Evolutionary conservation across 2,888 invertebrate species (phyloP).

Genomic region (Xanthostigma xanthostigma): DNA sequence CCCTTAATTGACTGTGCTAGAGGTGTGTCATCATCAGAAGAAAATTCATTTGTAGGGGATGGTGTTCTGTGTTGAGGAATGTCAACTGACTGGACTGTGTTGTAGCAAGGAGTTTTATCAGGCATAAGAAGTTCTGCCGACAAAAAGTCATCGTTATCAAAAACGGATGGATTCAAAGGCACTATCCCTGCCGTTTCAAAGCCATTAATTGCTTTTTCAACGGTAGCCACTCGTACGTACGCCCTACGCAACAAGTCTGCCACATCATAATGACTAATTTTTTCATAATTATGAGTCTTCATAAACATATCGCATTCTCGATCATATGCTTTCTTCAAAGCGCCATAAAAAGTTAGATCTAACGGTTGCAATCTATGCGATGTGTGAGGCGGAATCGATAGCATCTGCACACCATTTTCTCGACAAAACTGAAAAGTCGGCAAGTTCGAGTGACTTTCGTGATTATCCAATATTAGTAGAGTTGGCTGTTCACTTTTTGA

Average conservation of each 20-base stretch:
- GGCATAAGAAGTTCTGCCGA: conserved; percentile 6
- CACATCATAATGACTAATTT: conserved; percentile 19
- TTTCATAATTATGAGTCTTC: conserved; percentile 16
- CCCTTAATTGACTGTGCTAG: too few species aligned
- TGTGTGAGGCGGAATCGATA: conserved; percentile 16
- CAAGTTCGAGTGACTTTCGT: too few species aligned
- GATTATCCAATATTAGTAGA: conserved; percentile 9
- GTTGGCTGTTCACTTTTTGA: conserved; percentile 15
- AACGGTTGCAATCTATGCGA: conserved; percentile 17
- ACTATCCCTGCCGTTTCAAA: conserved; percentile 20
- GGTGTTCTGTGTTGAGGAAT: too few species aligned
- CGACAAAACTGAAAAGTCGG: conserved; percentile 1
- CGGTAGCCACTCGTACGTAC: conserved; percentile 14
- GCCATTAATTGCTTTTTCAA: conserved; percentile 20
- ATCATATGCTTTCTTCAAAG: conserved; percentile 17
- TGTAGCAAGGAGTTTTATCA: too few species aligned
- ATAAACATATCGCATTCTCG: conserved; percentile 19
- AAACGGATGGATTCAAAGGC: conserved; percentile 17
- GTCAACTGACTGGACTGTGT: too few species aligned
- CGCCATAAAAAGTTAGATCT: conserved; percentile 16
- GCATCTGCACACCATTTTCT: conserved; percentile 12
- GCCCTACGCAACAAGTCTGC: conserved; percentile 15
- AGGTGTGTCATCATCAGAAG: too few species aligned
- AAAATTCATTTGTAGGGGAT: too few species aligned
- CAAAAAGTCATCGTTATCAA: conserved; percentile 18